Conservation (phyloP, 2,113 vertebrate species). For the Eptesicus fuscus region DNA sequence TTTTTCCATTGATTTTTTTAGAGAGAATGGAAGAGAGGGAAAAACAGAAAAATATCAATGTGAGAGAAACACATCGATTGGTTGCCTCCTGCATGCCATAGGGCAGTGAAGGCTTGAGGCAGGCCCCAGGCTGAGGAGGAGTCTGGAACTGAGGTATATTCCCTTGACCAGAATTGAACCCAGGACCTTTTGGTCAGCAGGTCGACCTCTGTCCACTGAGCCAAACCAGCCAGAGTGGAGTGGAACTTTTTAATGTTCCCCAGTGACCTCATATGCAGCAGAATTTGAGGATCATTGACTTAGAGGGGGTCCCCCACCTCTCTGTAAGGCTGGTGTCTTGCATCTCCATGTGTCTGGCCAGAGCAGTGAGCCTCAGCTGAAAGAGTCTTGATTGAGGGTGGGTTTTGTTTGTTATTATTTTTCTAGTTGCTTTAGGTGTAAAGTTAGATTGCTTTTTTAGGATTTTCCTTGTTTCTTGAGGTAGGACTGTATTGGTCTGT, state of each 20-base stretch:
- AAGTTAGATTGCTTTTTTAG: too few species aligned
- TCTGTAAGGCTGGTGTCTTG: not conserved
- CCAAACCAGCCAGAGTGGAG: too few species aligned
- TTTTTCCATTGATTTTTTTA: not conserved
- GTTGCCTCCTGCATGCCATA: too few species aligned
- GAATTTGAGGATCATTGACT: not conserved
- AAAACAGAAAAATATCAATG: not conserved
- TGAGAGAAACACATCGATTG: not conserved
- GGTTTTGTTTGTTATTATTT: too few species aligned
- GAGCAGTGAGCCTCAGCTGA: not conserved
- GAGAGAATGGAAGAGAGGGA: not conserved
- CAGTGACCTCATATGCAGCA: not conserved
- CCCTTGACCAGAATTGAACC: not conserved
- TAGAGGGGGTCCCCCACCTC: not conserved
- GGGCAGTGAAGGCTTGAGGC: too few species aligned
- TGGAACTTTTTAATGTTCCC: not conserved
- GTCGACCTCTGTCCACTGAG: not conserved
- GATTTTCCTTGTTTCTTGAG: too few species aligned
- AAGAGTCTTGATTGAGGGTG: not conserved
- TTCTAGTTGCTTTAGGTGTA: too few species aligned
- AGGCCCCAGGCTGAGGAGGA: too few species aligned
- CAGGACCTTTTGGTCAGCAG: not conserved
- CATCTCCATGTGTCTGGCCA: not conserved
- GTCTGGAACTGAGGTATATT: not conserved
- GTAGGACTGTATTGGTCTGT: too few species aligned